Conservation (phyloP, 2,113 vertebrate species). For the Alces alces region DNA sequence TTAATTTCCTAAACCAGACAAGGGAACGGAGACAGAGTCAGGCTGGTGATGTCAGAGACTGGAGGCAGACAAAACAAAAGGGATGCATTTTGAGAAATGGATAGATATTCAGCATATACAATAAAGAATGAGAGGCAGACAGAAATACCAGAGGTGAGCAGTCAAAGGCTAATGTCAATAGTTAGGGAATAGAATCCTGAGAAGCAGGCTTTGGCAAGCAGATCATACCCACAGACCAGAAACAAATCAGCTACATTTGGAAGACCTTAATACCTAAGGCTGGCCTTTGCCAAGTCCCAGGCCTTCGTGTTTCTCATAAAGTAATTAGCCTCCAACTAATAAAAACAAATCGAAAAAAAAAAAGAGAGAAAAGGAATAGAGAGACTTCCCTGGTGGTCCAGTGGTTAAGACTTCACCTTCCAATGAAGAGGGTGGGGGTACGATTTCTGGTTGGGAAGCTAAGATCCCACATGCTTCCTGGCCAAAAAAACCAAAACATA, state of each 20-base stretch:
- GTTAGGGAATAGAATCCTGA: not conserved
- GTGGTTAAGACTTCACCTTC: not conserved
- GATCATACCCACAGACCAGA: not conserved
- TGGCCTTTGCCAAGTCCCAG: not conserved
- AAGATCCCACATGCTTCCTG: not conserved
- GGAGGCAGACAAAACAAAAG: not conserved
- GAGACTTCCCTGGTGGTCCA: not conserved
- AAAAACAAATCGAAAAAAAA: no score
- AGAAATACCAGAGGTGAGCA: not conserved
- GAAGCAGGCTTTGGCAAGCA: not conserved
- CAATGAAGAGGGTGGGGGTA: not conserved
- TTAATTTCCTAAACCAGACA: not conserved
- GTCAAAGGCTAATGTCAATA: not conserved
- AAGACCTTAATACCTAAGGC: not conserved
- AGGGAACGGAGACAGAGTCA: not conserved
- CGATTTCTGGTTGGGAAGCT: not conserved
- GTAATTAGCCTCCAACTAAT: no score
- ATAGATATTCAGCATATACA: not conserved
- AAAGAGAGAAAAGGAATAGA: not conserved
- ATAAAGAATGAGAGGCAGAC: not conserved
- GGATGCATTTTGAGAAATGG: not conserved
- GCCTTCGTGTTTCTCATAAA: not conserved
- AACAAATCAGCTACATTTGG: not conserved
- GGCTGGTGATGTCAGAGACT: not conserved
- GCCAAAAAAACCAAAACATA: not conserved